These are phyloP conservation scores for Stichopus horrens DNA, from an alignment of 53 echinoderm and acorn worm genomes.

Conservation along the genomic window DNA sequence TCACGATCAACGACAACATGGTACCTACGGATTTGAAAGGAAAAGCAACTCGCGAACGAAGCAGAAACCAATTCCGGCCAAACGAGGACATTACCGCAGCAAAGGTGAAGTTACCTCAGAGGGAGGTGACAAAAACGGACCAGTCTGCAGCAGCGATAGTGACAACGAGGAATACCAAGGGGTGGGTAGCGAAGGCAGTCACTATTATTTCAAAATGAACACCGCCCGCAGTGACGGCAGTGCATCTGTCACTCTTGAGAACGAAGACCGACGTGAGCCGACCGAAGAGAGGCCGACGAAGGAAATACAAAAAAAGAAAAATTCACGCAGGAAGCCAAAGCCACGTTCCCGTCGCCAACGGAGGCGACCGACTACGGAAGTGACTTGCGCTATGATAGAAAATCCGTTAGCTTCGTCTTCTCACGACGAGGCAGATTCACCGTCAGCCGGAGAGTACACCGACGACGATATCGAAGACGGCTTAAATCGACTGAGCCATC, in stretches of 20 bases:
- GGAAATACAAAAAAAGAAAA: conserved; percentile 4
- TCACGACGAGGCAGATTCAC: conserved; percentile 9
- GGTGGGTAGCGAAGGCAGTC: conserved; percentile 9
- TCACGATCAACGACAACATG: conserved; percentile 8
- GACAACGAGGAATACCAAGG: conserved; percentile 1
- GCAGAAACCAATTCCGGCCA: conserved; percentile 14
- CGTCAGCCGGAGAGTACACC: conserved; percentile 27
- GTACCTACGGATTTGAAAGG: conserved; percentile 32
- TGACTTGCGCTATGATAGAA: conserved; percentile 5
- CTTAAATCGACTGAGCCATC: not conserved
- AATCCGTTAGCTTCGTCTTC: not conserved
- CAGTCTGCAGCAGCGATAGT: conserved; percentile 15
- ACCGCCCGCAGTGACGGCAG: not conserved
- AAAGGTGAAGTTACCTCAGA: not conserved
- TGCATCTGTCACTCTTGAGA: not conserved
- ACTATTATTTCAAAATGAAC: conserved; percentile 34
- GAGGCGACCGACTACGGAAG: conserved; percentile 23
- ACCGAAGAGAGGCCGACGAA: not conserved
- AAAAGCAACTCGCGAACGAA: not conserved
- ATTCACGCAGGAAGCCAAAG: conserved; percentile 18
- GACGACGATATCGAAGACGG: conserved; percentile 45
- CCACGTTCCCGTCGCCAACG: conserved; percentile 26
- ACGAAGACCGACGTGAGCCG: not conserved
- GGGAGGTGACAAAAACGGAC: not conserved
- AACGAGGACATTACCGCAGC: conserved; percentile 20